These are phyloP conservation scores for Reticulitermes lucifugus DNA, from an alignment of 2,888 invertebrate genomes.

Conservation along the genomic window DNA sequence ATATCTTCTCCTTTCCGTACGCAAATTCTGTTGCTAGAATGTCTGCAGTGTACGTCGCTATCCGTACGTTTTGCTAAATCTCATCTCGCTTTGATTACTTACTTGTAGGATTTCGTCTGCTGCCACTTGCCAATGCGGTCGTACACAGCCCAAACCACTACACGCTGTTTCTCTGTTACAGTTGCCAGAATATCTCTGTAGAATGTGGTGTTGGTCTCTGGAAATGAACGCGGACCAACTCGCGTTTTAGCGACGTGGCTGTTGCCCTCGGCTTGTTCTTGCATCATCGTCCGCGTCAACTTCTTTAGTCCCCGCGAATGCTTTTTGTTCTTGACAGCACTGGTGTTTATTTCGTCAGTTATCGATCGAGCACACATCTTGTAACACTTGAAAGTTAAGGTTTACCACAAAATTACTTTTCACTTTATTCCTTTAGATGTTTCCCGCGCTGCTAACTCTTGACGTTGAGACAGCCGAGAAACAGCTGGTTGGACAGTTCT, in stretches of 20 bases:
- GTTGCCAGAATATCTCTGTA: constrained; percentile 64
- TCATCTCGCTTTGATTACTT: constrained; percentile 58
- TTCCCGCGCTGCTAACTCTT: background rate
- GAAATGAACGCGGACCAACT: background rate
- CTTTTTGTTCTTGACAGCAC: background rate
- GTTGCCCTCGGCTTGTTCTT: background rate
- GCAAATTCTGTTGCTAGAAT: too few species aligned
- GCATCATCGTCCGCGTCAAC: background rate
- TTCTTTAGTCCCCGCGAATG: background rate
- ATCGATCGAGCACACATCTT: constrained; percentile 2
- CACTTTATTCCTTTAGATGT: background rate
- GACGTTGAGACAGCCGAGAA: constrained; percentile 4
- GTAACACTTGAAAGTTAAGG: background rate
- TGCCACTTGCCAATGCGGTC: constrained; percentile 62
- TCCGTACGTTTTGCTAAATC: too few species aligned
- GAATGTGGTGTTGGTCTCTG: background rate
- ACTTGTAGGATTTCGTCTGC: constrained; percentile 67
- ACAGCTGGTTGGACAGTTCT: background rate
- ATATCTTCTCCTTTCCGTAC: too few species aligned
- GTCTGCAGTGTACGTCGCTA: too few species aligned
- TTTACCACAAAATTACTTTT: background rate
- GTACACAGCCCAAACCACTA: constrained; percentile 63
- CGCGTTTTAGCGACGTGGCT: background rate
- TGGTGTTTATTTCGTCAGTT: background rate
- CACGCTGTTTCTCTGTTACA: constrained; percentile 66